These are phyloP conservation scores for Micrastur ruficollis DNA, from an alignment of 2,797 vertebrate genomes.

Conservation along the genomic window DNA sequence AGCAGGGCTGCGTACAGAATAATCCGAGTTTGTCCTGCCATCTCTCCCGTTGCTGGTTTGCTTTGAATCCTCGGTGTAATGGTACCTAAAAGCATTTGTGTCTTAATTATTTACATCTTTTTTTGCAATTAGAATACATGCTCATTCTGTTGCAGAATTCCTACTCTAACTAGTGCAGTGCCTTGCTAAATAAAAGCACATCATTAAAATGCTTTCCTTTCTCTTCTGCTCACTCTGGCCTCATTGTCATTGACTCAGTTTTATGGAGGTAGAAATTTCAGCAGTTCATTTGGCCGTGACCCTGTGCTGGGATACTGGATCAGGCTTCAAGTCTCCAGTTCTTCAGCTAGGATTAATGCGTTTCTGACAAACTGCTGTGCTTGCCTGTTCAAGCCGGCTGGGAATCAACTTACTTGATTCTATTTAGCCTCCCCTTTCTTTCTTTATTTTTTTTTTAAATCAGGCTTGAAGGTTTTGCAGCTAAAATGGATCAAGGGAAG, in stretches of 20 bases:
- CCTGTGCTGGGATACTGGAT: neutral
- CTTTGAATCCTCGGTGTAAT: neutral
- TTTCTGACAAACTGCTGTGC: neutral
- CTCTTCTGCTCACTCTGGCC: neutral
- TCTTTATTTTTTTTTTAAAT: neutral
- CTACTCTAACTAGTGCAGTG: neutral
- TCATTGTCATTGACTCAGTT: neutral
- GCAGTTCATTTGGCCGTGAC: neutral
- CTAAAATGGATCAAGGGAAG: fast-evolving
- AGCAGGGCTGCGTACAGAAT: neutral
- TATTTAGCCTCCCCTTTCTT: neutral
- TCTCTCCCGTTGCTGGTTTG: neutral
- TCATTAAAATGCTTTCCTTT: neutral
- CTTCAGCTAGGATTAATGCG: neutral
- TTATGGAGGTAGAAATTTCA: neutral
- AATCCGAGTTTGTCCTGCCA: neutral
- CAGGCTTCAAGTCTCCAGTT: neutral
- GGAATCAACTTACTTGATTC: neutral
- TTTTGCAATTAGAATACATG: neutral
- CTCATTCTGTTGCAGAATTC: neutral
- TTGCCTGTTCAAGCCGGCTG: neutral
- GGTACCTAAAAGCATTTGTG: neutral
- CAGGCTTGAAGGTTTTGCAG: neutral
- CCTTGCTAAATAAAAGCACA: neutral
- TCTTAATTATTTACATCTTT: neutral